Evolutionary conservation across 2,113 vertebrate genomes (phyloP), one percentile per base, ranked within the genome.

Genomic region (Chinchilla lanigera): DNA sequence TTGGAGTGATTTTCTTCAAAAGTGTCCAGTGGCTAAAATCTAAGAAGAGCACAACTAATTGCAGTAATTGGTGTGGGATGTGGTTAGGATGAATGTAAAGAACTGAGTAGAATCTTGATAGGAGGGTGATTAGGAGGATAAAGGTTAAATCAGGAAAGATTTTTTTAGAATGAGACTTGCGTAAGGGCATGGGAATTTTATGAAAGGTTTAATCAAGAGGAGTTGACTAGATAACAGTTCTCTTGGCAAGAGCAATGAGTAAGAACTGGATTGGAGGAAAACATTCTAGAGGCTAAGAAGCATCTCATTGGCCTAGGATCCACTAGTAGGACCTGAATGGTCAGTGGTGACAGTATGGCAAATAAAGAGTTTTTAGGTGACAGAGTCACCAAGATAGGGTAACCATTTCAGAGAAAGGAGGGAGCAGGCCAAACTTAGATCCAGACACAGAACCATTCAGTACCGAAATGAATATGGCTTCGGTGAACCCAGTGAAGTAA

Each of bases 321-420:
- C 54, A 69, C 35, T 1, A 4, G 22, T 1, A 84, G 61, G 19
- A 3, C 52, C 67, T 85, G 5, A 33, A 19, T 7, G 22, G 60
- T 58, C 5, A 17, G 35, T 8, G 44, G 0, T 3, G 1, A 3
- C 1, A 0, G 22, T 4, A 38, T 12, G 8, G 17, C 41, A 12
- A 13, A 54, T 41, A 26, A 56, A 58, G 56, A 69, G 67, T 14
- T 93, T 90, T 63, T 22, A 71, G 30, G n/a, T 63, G 60, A 75
- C 33, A 11, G 14, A 75, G n/a, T 87, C 35, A 44, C 35, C 35
- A 92, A 10, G 5, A 52, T 4, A 11, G 10, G 11, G 20, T 78
- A 52, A 47, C 9, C 5, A 41, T 54, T 71, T 56, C 60, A 83
- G 44, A 84, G 47, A 69, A 33, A 61, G n/a, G 52, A 80, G 3